Base-by-base conservation (phyloP, 2,797 vertebrate genomes). In the Sebastes kiyomatsui region DNA sequence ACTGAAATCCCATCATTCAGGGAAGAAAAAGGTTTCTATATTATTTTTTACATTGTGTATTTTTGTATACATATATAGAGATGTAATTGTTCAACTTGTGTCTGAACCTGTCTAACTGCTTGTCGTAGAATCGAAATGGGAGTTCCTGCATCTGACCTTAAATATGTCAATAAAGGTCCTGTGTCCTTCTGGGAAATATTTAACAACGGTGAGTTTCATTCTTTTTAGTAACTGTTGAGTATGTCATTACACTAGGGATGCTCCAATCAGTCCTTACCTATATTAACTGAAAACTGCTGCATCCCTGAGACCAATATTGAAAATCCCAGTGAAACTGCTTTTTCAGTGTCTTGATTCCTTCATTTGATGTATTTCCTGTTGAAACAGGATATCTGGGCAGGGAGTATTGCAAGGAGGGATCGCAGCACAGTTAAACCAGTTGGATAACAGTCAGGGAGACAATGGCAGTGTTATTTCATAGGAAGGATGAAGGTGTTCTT, bases 111-210 rank as follows among this genome's bases (percentile, higher is more conserved):
- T 33, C 33, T 33, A 33, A 33, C 33, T 33, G 33, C 33, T 33
- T 33, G 33, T 33, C 10, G 10, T 33, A 33, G 33, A 33, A 33
- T 33, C 33, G 1, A 33, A 33, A 33, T 33, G 10, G 33, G 33
- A 33, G 33, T 33, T 33, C 33, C 33, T 99, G 56, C 95, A 97
- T 77, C 96, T 99, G 90, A 99, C 99, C 94, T 96, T 99, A 82
- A 98, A 99, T 90, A 96, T 99, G 87, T 99, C 98, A 9, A 97
- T 99, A 90, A 97, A 97, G 92, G 97, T 99, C 76, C 91, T 99
- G 91, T 97, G 97, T 85, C 96, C 97, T 56, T 95, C 95, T 89
- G 99, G 99, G 69, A 99, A 99, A 81, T 99, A 99, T 83, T 99
- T 99, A 86, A 99, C 98, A 88, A 98, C 99, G 97, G 98, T 99